A percentile compares a stretch with the other conserved stretches of the same genome.
Conservation (phyloP, 2,888 invertebrate species). For the Cryptus armator region DNA sequence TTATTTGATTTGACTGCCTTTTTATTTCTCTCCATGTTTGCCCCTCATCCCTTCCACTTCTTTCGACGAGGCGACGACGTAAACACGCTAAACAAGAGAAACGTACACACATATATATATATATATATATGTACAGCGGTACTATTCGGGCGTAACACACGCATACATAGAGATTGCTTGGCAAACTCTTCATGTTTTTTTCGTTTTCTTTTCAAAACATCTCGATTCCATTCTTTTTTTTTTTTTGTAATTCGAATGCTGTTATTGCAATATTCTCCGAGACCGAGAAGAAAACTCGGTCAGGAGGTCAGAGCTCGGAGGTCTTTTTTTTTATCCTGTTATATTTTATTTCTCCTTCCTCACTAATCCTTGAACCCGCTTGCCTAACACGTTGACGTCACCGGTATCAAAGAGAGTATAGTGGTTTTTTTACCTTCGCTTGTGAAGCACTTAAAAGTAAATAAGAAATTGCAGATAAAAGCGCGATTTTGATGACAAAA, state of each 20-base stretch:
- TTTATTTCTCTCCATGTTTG: conserved; percentile 25
- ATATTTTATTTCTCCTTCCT: neutral
- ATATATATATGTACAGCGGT: neutral
- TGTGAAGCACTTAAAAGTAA: neutral
- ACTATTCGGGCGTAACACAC: neutral
- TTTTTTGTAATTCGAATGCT: conserved; percentile 7
- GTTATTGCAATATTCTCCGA: conserved; percentile 40
- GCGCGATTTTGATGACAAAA: neutral
- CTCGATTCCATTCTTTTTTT: conserved; percentile 9
- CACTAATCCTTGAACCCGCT: neutral
- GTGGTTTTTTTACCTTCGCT: neutral
- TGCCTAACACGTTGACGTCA: neutral
- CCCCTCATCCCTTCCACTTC: neutral
- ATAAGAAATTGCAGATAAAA: neutral
- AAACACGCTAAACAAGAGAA: conserved; percentile 52
- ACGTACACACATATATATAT: conserved; percentile 7
- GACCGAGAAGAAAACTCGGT: conserved; percentile 45
- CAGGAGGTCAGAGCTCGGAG: conserved; percentile 39
- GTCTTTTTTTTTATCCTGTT: conserved; percentile 26
- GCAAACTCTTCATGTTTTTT: conserved; percentile 47
- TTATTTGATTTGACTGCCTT: conserved; percentile 64
- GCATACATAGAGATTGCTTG: conserved; percentile 50
- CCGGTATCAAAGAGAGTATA: neutral
- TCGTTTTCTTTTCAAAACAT: conserved; percentile 29
- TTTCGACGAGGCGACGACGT: conserved; percentile 42